Conservation (phyloP, 1,140 invertebrate genomes). For the Idris sp. region DNA sequence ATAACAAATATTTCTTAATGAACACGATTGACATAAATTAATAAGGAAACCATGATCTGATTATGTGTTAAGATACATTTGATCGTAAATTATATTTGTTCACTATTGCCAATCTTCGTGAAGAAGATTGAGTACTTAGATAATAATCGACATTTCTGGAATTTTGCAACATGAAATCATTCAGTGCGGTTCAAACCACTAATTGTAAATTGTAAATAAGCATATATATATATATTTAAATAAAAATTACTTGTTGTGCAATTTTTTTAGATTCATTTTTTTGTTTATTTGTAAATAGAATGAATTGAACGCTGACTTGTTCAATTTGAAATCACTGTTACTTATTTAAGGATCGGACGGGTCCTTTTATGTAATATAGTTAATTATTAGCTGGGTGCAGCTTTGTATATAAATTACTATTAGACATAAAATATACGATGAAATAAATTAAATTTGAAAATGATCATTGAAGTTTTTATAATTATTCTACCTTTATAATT, state of each 20-base stretch:
- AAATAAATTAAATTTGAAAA: constrained; percentile 70
- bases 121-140: constrained; percentile 71
- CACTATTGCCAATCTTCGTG: constrained; percentile 71
- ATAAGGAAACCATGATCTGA: constrained; percentile 7
- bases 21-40: no score
- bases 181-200: constrained; percentile 17
- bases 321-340: constrained; percentile 52
- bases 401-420: constrained; percentile 70
- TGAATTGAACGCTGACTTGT: constrained; percentile 39
- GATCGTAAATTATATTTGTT: constrained; percentile 9
- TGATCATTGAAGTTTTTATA: constrained; percentile 6
- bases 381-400: constrained; percentile 66
- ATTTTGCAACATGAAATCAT: constrained; percentile 12
- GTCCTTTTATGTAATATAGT: constrained; percentile 64
- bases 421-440: constrained; percentile 66
- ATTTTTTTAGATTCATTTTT: constrained; percentile 31
- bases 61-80: constrained; percentile 1
- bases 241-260: constrained; percentile 36
- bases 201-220: constrained; percentile 60
- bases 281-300: constrained; percentile 46
- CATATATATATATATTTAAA: constrained; percentile 59
- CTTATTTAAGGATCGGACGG: constrained; percentile 45
- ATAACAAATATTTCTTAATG: no score
- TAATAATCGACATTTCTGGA: constrained; percentile 16
- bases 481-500: no score